Evolutionary conservation across 2,888 invertebrate genomes (phyloP), one percentile per base, ranked within the genome.

Genomic region (Sepioteuthis lessoniana): DNA sequence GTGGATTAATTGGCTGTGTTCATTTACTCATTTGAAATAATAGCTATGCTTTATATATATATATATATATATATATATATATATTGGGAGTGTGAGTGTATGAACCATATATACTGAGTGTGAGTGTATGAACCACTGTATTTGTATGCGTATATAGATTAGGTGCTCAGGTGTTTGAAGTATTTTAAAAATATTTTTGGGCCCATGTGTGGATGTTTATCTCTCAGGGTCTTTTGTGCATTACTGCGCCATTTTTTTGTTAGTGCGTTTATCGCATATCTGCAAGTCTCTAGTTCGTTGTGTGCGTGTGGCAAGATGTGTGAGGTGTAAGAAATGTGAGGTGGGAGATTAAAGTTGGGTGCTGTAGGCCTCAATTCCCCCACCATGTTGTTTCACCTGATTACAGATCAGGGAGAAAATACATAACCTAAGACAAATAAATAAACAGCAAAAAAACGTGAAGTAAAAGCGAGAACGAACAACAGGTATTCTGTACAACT

Each of bases 371-470:
- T n/a, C n/a, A 35, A 10, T n/a, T 13, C 42, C 42, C n/a, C n/a
- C 76, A 76, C 76, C n/a, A 76, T n/a, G n/a, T n/a, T 76, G 76
- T 76, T 76, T 76, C 76, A 76, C 76, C 76, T 76, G 76, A 76
- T n/a, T 76, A 76, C 76, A 76, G n/a, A 76, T 76, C 76, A 76
- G 76, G 76, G 19, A 35, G n/a, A n/a, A 55, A 55, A 55, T 50
- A 50, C 21, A 55, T 55, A 55, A 25, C 21, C 21, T 21, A 55
- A 5, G 25, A 47, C 25, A 55, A 55, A 55, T 25, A 55, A 55
- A 55, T 25, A 0, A 55, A 21, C 55, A 25, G 16, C 13, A 13
- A 47, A 47, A 47, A 47, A 47, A 47, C 19, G 19, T 16, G 10
- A 47, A 28, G 7, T 55, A 55, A 21, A 25, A 19, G 19, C 0